Evolutionary conservation across 2,113 vertebrate species (phyloP), one percentile per base, ranked within the genome.

Genomic region (Ifrita kowaldi): DNA sequence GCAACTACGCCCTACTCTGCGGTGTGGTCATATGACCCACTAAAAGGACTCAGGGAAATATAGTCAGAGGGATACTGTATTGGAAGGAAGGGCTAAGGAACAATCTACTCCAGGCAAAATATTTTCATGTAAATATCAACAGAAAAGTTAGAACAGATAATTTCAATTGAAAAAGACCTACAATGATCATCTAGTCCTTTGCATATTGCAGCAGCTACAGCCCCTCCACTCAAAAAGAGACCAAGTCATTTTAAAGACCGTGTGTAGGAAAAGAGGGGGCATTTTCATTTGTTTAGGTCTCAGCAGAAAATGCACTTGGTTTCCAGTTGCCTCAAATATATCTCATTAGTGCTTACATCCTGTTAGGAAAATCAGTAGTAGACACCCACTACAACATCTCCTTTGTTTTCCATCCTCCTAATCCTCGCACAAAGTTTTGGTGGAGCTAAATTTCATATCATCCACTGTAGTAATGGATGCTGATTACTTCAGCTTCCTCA

Each of bases 1-100:
- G 27, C 16, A 64, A 46, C 41, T 42, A 12, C 0, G 0, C 22
- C 75, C 22, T 64, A 9, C 18, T 70, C 22, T 63, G 23, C 7
- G 16, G 28, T 21, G 28, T 77, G 42, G 32, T 67, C 16, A 20
- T 55, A 30, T 69, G 22, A 13, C 22, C 28, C 24, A 15, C 6
- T 27, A 24, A 49, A 65, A 60, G 12, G 42, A 27, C 32, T 60
- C 33, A 22, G 13, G 14, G 13, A 50, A 84, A 30, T 20, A 28
- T 32, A 62, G 14, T 24, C 83, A 64, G 27, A 44, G 15, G 27
- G 13, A 33, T 71, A 22, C 8, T 60, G 47, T 9, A 28, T 19
- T 63, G 35, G 24, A 80, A 88, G 12, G 27, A 90, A 88, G 5
- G 12, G 2, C 2, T 49, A 37, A 70, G 26, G 19, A 81, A 67